phyloP scores from a whole-genome alignment of 2,888 invertebrate genomes.

The Dynastes maya region DNA sequence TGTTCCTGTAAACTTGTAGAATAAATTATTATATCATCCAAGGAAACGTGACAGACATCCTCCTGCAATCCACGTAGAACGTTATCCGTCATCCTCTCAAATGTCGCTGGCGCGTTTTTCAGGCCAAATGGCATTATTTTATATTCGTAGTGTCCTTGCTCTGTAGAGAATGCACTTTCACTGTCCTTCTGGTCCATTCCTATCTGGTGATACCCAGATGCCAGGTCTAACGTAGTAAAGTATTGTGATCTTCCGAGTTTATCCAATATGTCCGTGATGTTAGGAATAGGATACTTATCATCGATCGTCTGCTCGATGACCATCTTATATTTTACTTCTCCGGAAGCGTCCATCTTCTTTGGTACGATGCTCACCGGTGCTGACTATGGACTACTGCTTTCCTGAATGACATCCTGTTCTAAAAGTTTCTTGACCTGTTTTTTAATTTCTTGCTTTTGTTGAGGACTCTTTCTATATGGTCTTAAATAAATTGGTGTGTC shows the following conservation, averaged over 20 bases:
- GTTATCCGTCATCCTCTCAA: conserved; percentile 63
- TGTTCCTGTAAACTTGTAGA: conserved; percentile 42
- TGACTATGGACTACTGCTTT: conserved; percentile 52
- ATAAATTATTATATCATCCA: conserved; percentile 62
- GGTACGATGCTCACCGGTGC: conserved; percentile 55
- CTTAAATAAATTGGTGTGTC: conserved; percentile 55
- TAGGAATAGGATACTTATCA: conserved; percentile 54
- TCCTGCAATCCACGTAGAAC: conserved; percentile 61
- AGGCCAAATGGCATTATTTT: conserved; percentile 62
- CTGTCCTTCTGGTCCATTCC: conserved; percentile 10
- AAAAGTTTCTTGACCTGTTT: conserved; percentile 51
- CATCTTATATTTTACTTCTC: conserved; percentile 55
- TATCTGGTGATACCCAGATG: conserved; percentile 49
- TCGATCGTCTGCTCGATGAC: conserved; percentile 53
- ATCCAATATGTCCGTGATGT: conserved; percentile 55
- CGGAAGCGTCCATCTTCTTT: conserved; percentile 53
- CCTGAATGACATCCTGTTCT: conserved; percentile 52
- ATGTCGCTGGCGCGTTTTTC: conserved; percentile 54
- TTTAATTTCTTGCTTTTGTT: conserved; percentile 57
- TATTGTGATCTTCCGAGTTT: conserved; percentile 55
- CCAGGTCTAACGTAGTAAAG: too few relatives aligned
- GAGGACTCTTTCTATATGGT: conserved; percentile 15
- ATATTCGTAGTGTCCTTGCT: conserved; percentile 62
- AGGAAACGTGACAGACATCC: conserved; percentile 58
- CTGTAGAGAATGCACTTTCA: conserved; percentile 56